Base-by-base conservation (phyloP, 2,797 vertebrate genomes). In the Poecile montanus region DNA sequence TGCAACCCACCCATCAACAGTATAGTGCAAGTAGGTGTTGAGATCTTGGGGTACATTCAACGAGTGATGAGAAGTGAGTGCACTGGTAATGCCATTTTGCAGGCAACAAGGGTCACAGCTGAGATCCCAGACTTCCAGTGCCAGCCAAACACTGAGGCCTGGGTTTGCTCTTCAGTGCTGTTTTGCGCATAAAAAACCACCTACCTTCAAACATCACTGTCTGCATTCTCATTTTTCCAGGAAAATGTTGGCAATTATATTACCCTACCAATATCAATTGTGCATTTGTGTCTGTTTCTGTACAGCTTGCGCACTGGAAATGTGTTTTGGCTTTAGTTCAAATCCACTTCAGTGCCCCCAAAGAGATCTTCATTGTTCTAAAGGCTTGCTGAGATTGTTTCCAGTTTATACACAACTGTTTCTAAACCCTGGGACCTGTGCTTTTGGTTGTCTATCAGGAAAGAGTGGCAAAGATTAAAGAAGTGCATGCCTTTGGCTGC, bases 381-480 rank as follows among this genome's bases (percentile, higher is more conserved):
- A 96, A 97, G 85, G 47, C 91, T 94, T 91, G 79, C 94, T 88
- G 86, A 97, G 91, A 96, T 95, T 97, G 94, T 96, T 97, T 97
- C 78, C 85, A 95, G 93, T 95, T 92, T 96, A 88, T 91, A 91
- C 71, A 85, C 92, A 96, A 96, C 75, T 88, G 86, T 91, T 96
- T 93, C 92, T 95, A 97, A 97, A 94, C 74, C 84, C 51, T 85
- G 80, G 56, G 79, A 94, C 95, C 78, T 65, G 6, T 92, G 94
- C 79, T 96, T 96, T 91, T 65, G 88, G 91, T 94, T 96, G 93
- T 95, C 94, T 97, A 72, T 91, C 50, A 45, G 83, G 83, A 89
- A 96, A 96, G 94, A 96, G 88, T 93, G 68, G 94, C 95, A 95
- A 91, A 97, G 95, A 97, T 97, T 95, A 96, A 97, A 98, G 92